Base-by-base conservation (phyloP, 1,140 invertebrate species). In the Bombus polaris region DNA sequence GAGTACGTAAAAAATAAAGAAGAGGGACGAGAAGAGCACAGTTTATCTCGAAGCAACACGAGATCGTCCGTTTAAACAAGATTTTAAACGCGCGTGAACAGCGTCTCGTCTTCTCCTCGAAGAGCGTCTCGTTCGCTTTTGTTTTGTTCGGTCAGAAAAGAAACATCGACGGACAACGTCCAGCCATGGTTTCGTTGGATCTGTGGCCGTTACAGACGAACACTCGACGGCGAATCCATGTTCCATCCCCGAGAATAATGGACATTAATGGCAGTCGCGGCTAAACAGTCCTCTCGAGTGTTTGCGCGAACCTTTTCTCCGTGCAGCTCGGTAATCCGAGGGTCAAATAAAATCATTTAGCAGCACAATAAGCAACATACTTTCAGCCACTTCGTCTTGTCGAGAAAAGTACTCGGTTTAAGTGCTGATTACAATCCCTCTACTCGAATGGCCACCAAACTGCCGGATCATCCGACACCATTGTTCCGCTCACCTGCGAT, bases 281-380 rank as follows among this genome's bases (percentile, higher is more conserved):
- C 87, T 82, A 88, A 89, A 88, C 88, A 86, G 83, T 79, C 28
- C 74, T 59, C 70, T 77, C 79, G 39, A 85, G 85, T 87, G 89
- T 90, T 90, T 89, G 86, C 88, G 86, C 91, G 87, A 78, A 85
- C 68, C 87, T 83, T 89, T 83, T 88, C 89, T 90, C 91, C 89
- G 83, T 87, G 84, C 59, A 28, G 84, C 88, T n/a, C 18, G 53
- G 77, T 92, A 92, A 94, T 92, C 93, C 91, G 72, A 78, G 90
- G 88, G 88, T 92, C 92, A 89, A 94, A 93, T 94, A 93, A 94
- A 94, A 94, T 93, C 92, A 90, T 94, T 93, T 94, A 91, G 75
- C 90, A 91, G 85, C 76, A 91, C 88, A 91, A 91, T 88, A 87
- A 92, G 87, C 53, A 70, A 86, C 85, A 28, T 80, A 59, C 53